Evolutionary conservation across 1,140 invertebrate species (phyloP).

Genomic region (Saccostrea echinata): DNA sequence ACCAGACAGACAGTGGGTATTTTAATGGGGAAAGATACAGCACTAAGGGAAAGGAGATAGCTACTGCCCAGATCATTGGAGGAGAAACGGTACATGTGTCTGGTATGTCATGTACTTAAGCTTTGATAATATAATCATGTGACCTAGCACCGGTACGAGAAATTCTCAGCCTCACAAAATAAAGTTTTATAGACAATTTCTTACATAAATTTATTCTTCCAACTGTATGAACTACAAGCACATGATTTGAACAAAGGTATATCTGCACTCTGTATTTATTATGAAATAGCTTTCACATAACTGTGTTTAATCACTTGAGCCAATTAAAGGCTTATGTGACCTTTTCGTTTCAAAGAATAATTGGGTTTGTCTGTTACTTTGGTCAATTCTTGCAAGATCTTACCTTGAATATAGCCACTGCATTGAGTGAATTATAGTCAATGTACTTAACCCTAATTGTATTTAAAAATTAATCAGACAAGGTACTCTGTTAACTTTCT

Average conservation of each 20-base stretch:
- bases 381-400: too few species aligned
- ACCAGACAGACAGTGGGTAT: conserved; percentile 34
- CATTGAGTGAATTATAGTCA: too few species aligned
- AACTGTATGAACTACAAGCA: neutral
- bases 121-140: neutral
- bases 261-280: neutral
- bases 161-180: neutral
- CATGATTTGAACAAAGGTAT: neutral
- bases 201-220: too few species aligned
- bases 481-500: too few species aligned
- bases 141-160: neutral
- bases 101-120: neutral
- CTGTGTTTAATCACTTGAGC: too few species aligned
- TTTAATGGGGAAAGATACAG: neutral
- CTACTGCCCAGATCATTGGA: conserved; percentile 47
- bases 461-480: too few species aligned
- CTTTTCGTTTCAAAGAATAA: too few species aligned
- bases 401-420: too few species aligned
- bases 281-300: neutral
- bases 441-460: too few species aligned
- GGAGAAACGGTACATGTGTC: neutral
- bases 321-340: too few species aligned
- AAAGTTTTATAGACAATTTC: neutral
- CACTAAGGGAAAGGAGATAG: conserved; percentile 27
- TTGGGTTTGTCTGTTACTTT: too few species aligned